Base-by-base conservation (phyloP, 2,888 invertebrate species). In the Apamea crenata region DNA sequence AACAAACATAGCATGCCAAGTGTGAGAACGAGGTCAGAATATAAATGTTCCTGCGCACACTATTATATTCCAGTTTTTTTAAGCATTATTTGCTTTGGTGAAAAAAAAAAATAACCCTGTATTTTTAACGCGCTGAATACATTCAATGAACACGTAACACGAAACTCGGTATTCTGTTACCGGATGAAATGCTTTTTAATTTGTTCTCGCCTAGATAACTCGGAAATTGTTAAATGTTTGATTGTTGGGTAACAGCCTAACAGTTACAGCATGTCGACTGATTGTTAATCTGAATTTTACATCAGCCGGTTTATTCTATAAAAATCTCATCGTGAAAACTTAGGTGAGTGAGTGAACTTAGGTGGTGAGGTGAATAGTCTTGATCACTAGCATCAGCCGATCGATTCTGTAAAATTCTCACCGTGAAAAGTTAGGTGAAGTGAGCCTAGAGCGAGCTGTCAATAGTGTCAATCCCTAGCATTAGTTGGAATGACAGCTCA, bases 21-120 rank as follows among this genome's bases (percentile, higher is more conserved):
- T 87, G 80, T 79, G 78, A 61, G 87, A 86, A 87, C 78, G 79
- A 73, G 87, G 88, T 80, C 84, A 81, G 50, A 83, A 77, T 77
- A 77, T 61, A 86, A 71, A 78, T 66, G 29, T 63, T 68, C 63
- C 78, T 68, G 63, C 40, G 4, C 78, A 25, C 71, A 80, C 81
- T 78, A 76, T 77, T 74, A 77, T 80, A 71, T 81, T 68, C 72
- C 72, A 83, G 74, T n/a, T 56, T 80, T 87, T 79, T 79, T n/a
- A 40, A 59, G 10, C 65, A 80, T 65, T 80, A 80, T 80, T 81
- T 84, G 61, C 73, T 25, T 61, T 40, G 36, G 50, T 71, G 72
- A 77, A 77, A 70, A 77, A 70, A 66, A 40, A 32, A 61, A n/a
- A n/a, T 25, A 25, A 25, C 53, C 44, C 53, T 44, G 74, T 75